Percentiles rank a stretch among this genome's conserved stretches.
Conservation (phyloP, 2,797 vertebrate species). For the Rhabdophis nuchalis region DNA sequence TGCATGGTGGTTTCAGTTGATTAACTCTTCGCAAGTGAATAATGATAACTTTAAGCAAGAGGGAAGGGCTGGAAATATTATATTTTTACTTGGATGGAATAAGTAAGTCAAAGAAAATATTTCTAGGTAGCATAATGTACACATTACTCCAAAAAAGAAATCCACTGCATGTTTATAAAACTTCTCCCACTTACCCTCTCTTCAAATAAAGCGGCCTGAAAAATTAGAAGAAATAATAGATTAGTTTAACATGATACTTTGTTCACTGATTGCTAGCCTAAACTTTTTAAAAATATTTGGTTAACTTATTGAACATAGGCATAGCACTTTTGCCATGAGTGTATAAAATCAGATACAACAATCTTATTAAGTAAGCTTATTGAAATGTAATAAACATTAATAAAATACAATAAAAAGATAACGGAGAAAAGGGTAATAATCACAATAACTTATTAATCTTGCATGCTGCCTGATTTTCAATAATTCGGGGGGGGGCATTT, state of each 20-base stretch:
- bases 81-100: not conserved
- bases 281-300: conserved; percentile 19
- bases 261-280: conserved; percentile 29
- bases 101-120: not conserved
- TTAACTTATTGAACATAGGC: not conserved
- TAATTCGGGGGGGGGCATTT: not conserved
- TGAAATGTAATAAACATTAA: not conserved
- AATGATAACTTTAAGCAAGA: not conserved
- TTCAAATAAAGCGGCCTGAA: conserved; percentile 65
- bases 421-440: not conserved
- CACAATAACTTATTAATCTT: not conserved
- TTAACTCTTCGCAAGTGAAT: not conserved
- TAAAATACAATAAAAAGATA: not conserved
- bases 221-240: conserved; percentile 42
- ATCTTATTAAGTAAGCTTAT: not conserved
- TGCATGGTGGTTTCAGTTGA: not conserved
- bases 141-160: not conserved
- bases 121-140: not conserved
- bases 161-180: not conserved
- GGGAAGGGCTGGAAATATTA: not conserved
- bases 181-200: conserved; percentile 57
- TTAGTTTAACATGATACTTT: conserved; percentile 40
- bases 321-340: not conserved
- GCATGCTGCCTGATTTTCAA: not conserved
- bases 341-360: not conserved